Evolutionary conservation across 2,888 invertebrate species (phyloP).

Genomic region (Harpalus rubripes): DNA sequence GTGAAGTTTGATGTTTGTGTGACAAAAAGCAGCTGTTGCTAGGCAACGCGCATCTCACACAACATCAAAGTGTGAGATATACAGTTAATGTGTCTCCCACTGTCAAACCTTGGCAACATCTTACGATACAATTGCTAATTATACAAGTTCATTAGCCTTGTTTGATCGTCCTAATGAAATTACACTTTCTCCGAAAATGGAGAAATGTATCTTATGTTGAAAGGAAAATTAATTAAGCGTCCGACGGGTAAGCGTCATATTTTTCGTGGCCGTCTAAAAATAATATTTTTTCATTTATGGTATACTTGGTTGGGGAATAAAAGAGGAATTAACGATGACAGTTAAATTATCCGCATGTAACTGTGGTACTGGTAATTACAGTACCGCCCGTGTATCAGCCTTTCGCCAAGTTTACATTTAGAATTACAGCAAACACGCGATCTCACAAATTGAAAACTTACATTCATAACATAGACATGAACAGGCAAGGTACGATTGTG

Average conservation of each 20-base stretch:
- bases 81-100: background rate
- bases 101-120: background rate
- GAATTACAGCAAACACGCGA: conserved; percentile 36
- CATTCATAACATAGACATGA: background rate
- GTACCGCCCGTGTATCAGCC: conserved; percentile 37
- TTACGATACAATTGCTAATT: background rate
- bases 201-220: background rate
- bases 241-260: background rate
- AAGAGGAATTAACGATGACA: conserved; percentile 51
- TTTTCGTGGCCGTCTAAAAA: conserved; percentile 34
- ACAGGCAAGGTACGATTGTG: too few species aligned
- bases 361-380: conserved; percentile 28
- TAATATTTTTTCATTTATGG: conserved; percentile 50
- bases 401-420: conserved; percentile 52
- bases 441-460: conserved; percentile 49
- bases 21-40: background rate
- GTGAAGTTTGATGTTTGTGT: background rate
- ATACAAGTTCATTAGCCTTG: conserved; percentile 1
- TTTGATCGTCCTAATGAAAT: too few species aligned
- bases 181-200: background rate
- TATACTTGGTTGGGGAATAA: background rate
- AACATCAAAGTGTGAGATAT: background rate
- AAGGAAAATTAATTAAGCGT: conserved; percentile 23
- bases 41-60: background rate
- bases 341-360: conserved; percentile 43